A percentile compares a stretch with the other conserved stretches of the same genome.
phyloP scores from a whole-genome alignment of 2,888 invertebrate genomes.

The Aporophyla nigra region DNA sequence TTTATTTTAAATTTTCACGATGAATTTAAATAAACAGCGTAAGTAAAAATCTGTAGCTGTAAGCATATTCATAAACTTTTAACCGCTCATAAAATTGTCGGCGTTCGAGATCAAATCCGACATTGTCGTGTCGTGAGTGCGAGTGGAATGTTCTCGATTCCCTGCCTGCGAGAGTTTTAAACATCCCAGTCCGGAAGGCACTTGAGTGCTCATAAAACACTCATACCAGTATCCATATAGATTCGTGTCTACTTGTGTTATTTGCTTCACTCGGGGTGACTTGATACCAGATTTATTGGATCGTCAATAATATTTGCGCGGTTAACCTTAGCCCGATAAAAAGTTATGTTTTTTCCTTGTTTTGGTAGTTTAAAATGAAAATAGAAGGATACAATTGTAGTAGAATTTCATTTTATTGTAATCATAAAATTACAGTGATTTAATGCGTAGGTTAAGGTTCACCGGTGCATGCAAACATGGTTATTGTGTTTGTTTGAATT shows the following conservation, averaged over 20 bases:
- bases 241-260: constrained; percentile 79
- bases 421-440: background rate
- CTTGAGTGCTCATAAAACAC: constrained; percentile 89
- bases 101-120: constrained; percentile 81
- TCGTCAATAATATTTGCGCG: constrained; percentile 59
- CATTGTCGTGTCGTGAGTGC: constrained; percentile 85
- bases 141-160: constrained; percentile 81
- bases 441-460: background rate
- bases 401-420: background rate
- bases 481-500: background rate
- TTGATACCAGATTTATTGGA: constrained; percentile 67
- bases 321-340: constrained; percentile 58
- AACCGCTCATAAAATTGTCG: constrained; percentile 80
- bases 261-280: constrained; percentile 73
- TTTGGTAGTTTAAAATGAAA: constrained; percentile 18
- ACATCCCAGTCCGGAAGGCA: constrained; percentile 83
- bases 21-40: constrained; percentile 56
- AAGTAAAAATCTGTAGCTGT: constrained; percentile 64
- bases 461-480: background rate
- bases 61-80: constrained; percentile 81
- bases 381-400: background rate
- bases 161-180: constrained; percentile 82
- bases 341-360: constrained; percentile 32
- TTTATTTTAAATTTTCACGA: constrained; percentile 4
- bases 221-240: constrained; percentile 81